Percentiles rank a stretch among this genome's conserved stretches.
These are phyloP conservation scores for Apostichopus californicus DNA, from an alignment of 35 echinoderm and acorn worm species.

Conservation along the genomic window DNA sequence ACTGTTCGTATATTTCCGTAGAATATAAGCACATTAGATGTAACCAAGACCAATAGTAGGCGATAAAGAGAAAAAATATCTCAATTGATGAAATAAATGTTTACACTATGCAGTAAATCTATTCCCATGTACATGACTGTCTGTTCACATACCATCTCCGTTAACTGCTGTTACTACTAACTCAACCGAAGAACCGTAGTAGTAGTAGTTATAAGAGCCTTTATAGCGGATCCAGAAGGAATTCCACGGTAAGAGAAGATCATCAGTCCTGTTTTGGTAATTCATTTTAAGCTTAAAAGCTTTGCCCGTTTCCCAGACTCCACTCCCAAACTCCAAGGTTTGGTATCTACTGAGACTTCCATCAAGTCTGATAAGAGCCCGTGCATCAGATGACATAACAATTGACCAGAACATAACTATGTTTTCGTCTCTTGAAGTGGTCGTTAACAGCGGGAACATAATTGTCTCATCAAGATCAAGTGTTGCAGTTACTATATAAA, in stretches of 20 bases:
- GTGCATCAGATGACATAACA: background rate
- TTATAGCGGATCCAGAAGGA: constrained; percentile 1
- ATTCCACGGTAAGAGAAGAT: background rate
- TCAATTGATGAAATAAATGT: background rate
- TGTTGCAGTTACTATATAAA: background rate
- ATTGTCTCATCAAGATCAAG: too few relatives aligned
- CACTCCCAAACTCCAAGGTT: background rate
- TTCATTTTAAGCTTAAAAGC: background rate
- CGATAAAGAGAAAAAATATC: too few relatives aligned
- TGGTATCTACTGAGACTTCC: background rate
- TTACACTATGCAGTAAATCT: background rate
- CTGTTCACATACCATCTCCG: background rate
- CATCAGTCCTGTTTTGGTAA: background rate
- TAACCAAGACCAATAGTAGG: background rate
- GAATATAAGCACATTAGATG: background rate
- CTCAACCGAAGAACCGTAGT: background rate
- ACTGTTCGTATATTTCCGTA: background rate
- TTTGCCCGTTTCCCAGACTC: background rate
- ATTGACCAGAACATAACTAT: background rate
- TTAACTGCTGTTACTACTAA: background rate
- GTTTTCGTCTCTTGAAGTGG: background rate
- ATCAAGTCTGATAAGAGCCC: background rate
- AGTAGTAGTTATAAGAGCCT: background rate
- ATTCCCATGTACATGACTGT: background rate
- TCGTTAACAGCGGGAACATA: too few relatives aligned